Base-by-base conservation (phyloP, 2,888 invertebrate species). In the Troilus luridus region DNA sequence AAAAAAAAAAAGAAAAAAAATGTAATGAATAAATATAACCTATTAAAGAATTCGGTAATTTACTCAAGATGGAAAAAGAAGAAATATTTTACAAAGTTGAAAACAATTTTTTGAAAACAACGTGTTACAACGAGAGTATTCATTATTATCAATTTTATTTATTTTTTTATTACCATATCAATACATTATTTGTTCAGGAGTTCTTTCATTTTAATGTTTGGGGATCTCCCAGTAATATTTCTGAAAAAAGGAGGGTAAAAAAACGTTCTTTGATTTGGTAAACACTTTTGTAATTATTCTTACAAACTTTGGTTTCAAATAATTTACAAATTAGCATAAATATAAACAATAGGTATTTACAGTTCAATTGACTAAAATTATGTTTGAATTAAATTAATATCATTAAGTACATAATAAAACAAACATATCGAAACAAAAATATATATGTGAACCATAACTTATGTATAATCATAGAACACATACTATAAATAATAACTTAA, bases 291-390 rank as follows among this genome's bases (percentile, higher is more conserved):
- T 56, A 17, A 85, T 56, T 56, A 2, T 85, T 56, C n/a, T 56
- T 85, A 85, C 56, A 85, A 85, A 85, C 85, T 85, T 85, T 85
- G 85, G 85, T 85, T 85, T 85, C 56, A 85, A 85, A 21, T 85
- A 85, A 85, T 56, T 85, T 85, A 85, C n/a, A 27, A 41, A 85
- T 58, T 85, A 85, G 8, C 21, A 85, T 85, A 85, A 85, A 85
- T 77, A 77, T 19, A 56, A 56, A 85, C 7, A 85, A 85, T 56
- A 56, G 17, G 19, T 85, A 56, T 58, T 6, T 85, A 85, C 85
- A 85, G n/a, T 12, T 56, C 54, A 17, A 56, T 21, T 85, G 41
- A 77, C 41, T 41, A 41, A 41, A 41, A 9, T 77, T 6, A 27
- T 77, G 17, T 77, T 19, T 77, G 17, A 2, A 41, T 77, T 67